phyloP scores from a whole-genome alignment of 1,140 invertebrate genomes.

The Penaeus indicus region DNA sequence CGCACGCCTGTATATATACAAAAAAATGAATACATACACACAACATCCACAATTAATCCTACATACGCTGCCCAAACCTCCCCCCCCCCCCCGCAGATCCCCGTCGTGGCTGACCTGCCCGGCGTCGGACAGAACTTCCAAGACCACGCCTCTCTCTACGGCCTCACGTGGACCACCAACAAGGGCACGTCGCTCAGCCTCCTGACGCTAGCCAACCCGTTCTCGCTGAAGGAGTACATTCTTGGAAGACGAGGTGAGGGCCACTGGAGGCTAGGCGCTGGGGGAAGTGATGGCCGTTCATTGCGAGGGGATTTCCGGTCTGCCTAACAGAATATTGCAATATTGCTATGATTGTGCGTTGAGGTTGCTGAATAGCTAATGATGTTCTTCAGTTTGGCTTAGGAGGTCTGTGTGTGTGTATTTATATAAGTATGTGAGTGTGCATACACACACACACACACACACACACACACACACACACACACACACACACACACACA shows the following conservation, averaged over 20 bases:
- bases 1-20: background rate
- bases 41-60: too few relatives aligned
- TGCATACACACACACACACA: conserved; percentile 7
- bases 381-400: too few relatives aligned
- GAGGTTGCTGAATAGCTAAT: too few relatives aligned
- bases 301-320: too few relatives aligned
- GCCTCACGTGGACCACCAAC: conserved; percentile 38
- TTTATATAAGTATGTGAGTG: background rate
- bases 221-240: conserved; percentile 45
- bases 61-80: background rate
- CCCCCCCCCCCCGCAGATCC: conserved; percentile 66
- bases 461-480: background rate
- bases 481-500: too few relatives aligned
- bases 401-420: too few relatives aligned
- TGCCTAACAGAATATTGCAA: too few relatives aligned
- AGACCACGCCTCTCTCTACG: conserved; percentile 69
- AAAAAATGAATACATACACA: background rate
- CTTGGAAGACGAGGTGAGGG: conserved; percentile 41
- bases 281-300: too few relatives aligned
- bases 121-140: conserved; percentile 73
- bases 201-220: conserved; percentile 32
- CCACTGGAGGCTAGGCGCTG: too few relatives aligned
- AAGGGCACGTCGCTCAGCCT: conserved; percentile 36
- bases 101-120: conserved; percentile 71
- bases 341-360: too few relatives aligned